Conservation (phyloP, 2,888 invertebrate species). For the Zele albiditarsus region DNA sequence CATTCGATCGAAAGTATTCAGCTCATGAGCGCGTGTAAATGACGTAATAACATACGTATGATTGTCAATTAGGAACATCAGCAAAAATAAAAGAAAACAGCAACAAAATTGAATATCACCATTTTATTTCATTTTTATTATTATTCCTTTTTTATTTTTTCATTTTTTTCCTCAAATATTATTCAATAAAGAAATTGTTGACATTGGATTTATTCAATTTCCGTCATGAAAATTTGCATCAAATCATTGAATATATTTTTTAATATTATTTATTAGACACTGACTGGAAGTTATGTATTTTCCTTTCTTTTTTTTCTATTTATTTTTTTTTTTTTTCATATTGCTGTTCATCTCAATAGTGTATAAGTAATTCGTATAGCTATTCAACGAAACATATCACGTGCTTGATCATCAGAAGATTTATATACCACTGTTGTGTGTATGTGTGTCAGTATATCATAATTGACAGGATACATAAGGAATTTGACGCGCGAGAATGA, state of each 20-base stretch:
- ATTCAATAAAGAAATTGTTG: neutral
- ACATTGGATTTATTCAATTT: neutral
- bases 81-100: neutral
- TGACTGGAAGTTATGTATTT: too few relatives aligned
- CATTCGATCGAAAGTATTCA: slow-evolving; percentile 34
- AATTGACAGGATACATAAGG: neutral
- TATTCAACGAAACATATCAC: neutral
- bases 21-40: slow-evolving; percentile 28
- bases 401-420: neutral
- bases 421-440: neutral
- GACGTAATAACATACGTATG: slow-evolving; percentile 23
- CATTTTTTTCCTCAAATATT: neutral
- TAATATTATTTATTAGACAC: too few relatives aligned
- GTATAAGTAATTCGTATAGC: neutral
- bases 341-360: neutral
- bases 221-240: neutral
- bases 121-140: slow-evolving; percentile 1
- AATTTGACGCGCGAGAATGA: too few relatives aligned
- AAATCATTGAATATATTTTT: neutral
- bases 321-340: neutral
- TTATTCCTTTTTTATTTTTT: neutral
- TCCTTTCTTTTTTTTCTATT: too few relatives aligned
- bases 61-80: slow-evolving; percentile 32
- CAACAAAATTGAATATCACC: neutral
- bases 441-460: neutral